Conservation (phyloP, 2,888 invertebrate species). For the Calephelis perditalis region DNA sequence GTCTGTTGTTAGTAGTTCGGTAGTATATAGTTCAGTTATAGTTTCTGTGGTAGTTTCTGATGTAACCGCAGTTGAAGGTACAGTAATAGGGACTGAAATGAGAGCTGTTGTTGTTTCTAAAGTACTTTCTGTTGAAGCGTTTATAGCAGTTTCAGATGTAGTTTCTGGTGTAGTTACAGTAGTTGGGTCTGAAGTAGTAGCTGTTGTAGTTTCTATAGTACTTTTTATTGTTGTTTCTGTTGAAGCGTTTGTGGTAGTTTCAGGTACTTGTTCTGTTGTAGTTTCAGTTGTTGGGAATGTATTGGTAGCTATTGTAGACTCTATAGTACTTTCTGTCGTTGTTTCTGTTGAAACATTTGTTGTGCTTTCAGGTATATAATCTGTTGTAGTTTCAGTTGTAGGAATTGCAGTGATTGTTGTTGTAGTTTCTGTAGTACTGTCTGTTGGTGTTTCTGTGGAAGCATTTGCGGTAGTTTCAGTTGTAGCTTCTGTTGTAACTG, state of each 20-base stretch:
- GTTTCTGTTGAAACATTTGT: background rate
- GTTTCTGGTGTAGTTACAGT: slow-evolving; percentile 5
- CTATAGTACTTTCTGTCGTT: too few species aligned
- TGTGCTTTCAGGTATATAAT: background rate
- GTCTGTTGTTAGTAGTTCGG: slow-evolving; percentile 18
- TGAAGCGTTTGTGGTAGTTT: background rate
- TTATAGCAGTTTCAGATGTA: slow-evolving; percentile 15
- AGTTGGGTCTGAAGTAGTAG: background rate
- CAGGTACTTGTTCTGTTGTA: background rate
- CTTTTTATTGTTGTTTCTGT: background rate
- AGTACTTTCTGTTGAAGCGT: slow-evolving; percentile 18
- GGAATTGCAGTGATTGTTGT: background rate
- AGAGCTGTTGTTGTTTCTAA: slow-evolving; percentile 15
- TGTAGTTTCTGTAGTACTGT: too few species aligned
- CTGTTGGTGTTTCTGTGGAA: background rate
- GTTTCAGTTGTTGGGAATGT: too few species aligned
- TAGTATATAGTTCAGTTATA: slow-evolving; percentile 17
- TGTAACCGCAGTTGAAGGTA: slow-evolving; percentile 12
- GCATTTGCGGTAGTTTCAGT: background rate
- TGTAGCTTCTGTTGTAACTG: too few species aligned
- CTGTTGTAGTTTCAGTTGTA: background rate
- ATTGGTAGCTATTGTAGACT: background rate
- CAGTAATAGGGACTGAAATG: slow-evolving; percentile 7
- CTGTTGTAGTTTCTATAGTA: too few species aligned
- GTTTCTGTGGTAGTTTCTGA: slow-evolving; percentile 18